Evolutionary conservation across 2,888 invertebrate species (phyloP).

Genomic region (Eucera pruinosa): DNA sequence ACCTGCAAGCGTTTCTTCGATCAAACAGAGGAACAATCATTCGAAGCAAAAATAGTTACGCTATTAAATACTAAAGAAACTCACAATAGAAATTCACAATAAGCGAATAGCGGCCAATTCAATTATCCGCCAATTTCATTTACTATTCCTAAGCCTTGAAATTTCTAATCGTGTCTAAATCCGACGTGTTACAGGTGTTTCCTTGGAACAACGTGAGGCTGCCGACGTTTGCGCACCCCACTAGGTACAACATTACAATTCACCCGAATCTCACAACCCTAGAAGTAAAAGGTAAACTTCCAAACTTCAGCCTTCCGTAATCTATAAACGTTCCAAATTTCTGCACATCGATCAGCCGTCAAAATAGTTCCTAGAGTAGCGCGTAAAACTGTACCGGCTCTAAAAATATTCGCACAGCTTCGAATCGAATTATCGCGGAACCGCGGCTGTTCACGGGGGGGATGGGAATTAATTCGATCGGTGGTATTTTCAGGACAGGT

Average conservation of each 20-base stretch:
- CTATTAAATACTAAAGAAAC: too few relatives aligned
- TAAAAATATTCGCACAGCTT: constrained; percentile 18
- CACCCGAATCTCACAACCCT: constrained; percentile 97
- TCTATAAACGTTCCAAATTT: constrained; percentile 71
- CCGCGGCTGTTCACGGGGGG: too few relatives aligned
- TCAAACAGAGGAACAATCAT: too few relatives aligned
- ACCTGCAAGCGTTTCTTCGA: too few relatives aligned
- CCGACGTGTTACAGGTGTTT: constrained; percentile 87
- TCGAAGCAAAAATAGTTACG: too few relatives aligned
- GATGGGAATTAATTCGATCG: background rate
- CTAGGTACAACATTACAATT: constrained; percentile 94
- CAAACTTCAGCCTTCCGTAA: constrained; percentile 32
- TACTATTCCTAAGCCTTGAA: too few relatives aligned
- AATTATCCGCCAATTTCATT: too few relatives aligned
- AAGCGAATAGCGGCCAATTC: too few relatives aligned
- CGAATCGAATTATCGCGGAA: too few relatives aligned
- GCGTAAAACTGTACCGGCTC: constrained; percentile 6
- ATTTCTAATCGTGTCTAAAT: constrained; percentile 33
- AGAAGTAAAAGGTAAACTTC: constrained; percentile 91
- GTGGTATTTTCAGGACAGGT: constrained; percentile 88
- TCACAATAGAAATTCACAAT: too few relatives aligned
- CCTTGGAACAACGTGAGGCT: constrained; percentile 92
- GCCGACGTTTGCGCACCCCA: constrained; percentile 91
- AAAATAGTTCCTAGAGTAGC: background rate
- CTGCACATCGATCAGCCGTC: constrained; percentile 14